Base-by-base conservation (phyloP, 2,797 vertebrate species). In the Pelodytes ibericus region DNA sequence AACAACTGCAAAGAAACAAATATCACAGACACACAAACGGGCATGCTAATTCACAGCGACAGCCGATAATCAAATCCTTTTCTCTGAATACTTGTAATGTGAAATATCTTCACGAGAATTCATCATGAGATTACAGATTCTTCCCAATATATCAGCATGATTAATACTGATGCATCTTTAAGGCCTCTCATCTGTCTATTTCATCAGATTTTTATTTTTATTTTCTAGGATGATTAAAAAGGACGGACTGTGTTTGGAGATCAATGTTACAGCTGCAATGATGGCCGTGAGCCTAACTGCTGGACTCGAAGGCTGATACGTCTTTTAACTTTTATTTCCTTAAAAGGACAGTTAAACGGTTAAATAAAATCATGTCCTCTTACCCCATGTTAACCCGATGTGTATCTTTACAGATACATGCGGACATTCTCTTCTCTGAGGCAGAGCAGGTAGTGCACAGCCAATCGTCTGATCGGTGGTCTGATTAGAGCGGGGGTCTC, bases 111-210 rank as follows among this genome's bases (percentile, higher is more conserved):
- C 25, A 51, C 11, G 18, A 69, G 56, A 69, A 71, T 70, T 76
- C 10, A 71, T 76, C 74, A 70, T 64, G 26, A 53, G 47, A 71
- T 70, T 76, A 76, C 26, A 75, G 27, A 24, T 53, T n/a, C 30
- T 70, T 33, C 53, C 20, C 20, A 18, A 24, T 8, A 41, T 70
- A 71, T 71, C 31, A 76, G 44, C 59, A 56, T 76, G 66, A 64
- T 64, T 76, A 70, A 57, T 64, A 25, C 24, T 30, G 25, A 61
- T 33, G 56, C 41, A 33, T 36, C n/a, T 63, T 30, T 41, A 61
- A 53, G 39, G 44, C 39, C 30, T 60, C 24, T 57, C 62, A 53
- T 31, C 26, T 31, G 63, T 67, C 63, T 67, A 11, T 56, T 60
- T n/a, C 44, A 39, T 47, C 25, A 26, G 62, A n/a, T n/a, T n/a